phyloP scores from a whole-genome alignment of 2,888 invertebrate species.

The Chalcis sispes region DNA sequence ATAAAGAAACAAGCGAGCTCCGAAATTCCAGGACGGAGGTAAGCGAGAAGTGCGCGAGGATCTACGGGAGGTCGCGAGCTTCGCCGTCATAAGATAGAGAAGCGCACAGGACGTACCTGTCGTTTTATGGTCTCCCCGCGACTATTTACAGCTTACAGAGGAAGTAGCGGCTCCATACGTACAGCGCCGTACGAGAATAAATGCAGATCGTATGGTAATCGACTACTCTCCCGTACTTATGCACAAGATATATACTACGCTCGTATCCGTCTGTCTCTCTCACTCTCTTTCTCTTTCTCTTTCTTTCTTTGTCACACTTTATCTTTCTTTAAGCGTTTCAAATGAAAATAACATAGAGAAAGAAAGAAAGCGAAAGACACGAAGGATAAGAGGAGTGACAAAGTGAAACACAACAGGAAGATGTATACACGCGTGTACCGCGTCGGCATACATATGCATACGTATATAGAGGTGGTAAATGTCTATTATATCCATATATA shows the following conservation, averaged over 20 bases:
- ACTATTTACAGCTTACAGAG: conserved; percentile 67
- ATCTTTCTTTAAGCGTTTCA: too few species aligned
- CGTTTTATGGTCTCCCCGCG: conserved; percentile 44
- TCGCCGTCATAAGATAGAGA: not conserved
- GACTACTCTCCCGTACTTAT: not conserved
- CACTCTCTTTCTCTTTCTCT: too few species aligned
- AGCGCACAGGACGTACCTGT: conserved; percentile 10
- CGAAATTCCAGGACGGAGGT: too few species aligned
- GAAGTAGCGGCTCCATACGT: conserved; percentile 56
- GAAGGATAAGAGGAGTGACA: too few species aligned
- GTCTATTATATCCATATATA: not conserved
- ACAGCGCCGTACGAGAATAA: conserved; percentile 62
- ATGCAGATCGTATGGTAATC: conserved; percentile 74
- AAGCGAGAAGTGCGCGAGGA: conserved; percentile 3
- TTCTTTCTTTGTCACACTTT: too few species aligned
- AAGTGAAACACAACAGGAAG: too few species aligned
- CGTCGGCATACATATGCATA: too few species aligned
- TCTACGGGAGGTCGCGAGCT: conserved; percentile 4
- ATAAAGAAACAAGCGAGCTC: not conserved
- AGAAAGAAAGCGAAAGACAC: too few species aligned
- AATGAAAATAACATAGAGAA: too few species aligned
- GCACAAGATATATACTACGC: not conserved
- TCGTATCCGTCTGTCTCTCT: too few species aligned
- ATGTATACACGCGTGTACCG: conserved; percentile 63
- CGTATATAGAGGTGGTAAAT: too few species aligned